Evolutionary conservation across 1,140 invertebrate species (phyloP), one percentile per base, ranked within the genome.

Genomic region (Neodiprion fabricii): DNA sequence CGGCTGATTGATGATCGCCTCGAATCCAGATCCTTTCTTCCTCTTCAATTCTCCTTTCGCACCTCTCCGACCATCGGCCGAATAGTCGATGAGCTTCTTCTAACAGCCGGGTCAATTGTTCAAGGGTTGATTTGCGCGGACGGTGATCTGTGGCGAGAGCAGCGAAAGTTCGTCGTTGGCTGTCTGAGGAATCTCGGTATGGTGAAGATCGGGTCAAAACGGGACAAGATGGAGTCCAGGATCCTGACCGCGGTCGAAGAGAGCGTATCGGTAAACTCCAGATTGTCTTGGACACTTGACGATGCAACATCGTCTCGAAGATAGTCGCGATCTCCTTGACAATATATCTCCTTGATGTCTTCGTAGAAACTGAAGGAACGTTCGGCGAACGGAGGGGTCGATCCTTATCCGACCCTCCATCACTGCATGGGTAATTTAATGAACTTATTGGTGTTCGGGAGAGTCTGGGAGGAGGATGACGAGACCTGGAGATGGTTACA

Each of bases 71-170:
- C 28, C 28, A 40, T 40, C 28, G 28, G 28, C 5, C 28, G 28
- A 40, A 40, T 40, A 5, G 1, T 40, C 28, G 28, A 40, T 2
- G 28, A 40, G 28, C 28, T 40, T 40, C 1, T 40, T 40, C 28
- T 40, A 40, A 40, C 28, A 5, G 5, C 28, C 1, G 28, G 28
- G 1, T 40, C 28, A 40, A 40, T 3, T 40, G 28, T 89, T 90
- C 40, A 81, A 96, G 95, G 95, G 71, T 84, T 97, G 7, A 94
- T 96, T 80, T 95, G 94, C 75, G 91, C 96, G 1, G 93, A 96
- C 84, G 96, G 96, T 0, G 89, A 91, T 7, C 81, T 93, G 17
- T 98, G 96, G 96, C 93, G 91, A 77, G 93, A 96, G 78, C 95
- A 97, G 79, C 89, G 96, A 47, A 93, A 92, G 80, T 94, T 97